Evolutionary conservation across 30 jellyfish, hydroid and myxozoan genomes (phyloP), one percentile per base, ranked within the genome.

Genomic region (Chironex yamaguchii): DNA sequence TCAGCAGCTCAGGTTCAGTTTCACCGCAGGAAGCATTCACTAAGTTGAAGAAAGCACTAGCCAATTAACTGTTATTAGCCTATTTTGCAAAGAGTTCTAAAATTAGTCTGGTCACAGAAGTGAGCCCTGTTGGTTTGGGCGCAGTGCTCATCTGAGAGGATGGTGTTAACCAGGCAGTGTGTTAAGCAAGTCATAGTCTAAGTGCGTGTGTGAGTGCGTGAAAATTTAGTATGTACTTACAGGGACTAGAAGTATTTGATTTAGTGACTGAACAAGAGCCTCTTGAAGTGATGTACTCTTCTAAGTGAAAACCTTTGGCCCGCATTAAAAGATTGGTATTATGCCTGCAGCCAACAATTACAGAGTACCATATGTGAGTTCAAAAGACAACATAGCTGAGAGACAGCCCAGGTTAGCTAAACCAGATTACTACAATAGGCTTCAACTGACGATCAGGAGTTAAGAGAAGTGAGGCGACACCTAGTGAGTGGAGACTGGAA

Each of bases 121-220:
- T 92, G n/a, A n/a, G 52, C 24, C 86, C 52, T 32, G 13, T 76
- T 21, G 96, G 90, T 21, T 53, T 87, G 13, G 96, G 96, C 4
- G 83, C 87, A 36, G 92, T 76, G 9, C 83, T 87, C 12, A 76
- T 81, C 11, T 74, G 77, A 71, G 2, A 63, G 31, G 28, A n/a
- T 25, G 31, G 21, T 2, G 87, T 67, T 36, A 27, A 1, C 42
- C 74, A 68, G 25, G 92, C 77, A 0, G 27, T 87, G 23, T 42
- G 86, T 6, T 78, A 87, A 42, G 92, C 83, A 3, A 73, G 92
- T 67, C 52, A 88, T 2, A 14, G 84, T 67, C 30, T 82, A 0
- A 62, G 84, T 20, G 76, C 0, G 80, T 89, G 1, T 70, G 58
- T 9, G 58, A 42, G 17, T 42, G 58, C 17, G 58, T n/a, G 17